Evolutionary conservation across 1,140 invertebrate genomes (phyloP).

Genomic region (Zeugodacus cucurbitae): DNA sequence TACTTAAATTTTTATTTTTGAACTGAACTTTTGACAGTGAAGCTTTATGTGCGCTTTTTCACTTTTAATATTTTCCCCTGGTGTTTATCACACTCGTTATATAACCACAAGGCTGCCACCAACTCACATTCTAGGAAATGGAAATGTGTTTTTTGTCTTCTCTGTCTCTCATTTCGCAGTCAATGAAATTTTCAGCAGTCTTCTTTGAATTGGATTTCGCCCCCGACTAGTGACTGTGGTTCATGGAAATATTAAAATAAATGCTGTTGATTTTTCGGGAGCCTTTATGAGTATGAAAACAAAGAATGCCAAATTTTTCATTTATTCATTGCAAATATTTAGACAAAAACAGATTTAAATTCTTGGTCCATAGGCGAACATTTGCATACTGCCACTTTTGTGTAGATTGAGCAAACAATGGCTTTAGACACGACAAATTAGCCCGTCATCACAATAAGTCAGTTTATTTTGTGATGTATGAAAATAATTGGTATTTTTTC

Average conservation of each 20-base stretch:
- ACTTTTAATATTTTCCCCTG: neutral
- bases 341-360: neutral
- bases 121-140: neutral
- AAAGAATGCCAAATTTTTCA: neutral
- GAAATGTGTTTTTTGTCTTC: neutral
- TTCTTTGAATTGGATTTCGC: neutral
- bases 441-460: neutral
- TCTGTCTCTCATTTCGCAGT: neutral
- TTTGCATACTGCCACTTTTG: neutral
- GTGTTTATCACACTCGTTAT: neutral
- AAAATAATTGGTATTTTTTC: neutral
- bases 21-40: neutral
- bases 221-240: neutral
- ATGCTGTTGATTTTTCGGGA: constrained; percentile 8
- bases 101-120: neutral
- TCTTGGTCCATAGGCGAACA: neutral
- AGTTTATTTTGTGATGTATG: neutral
- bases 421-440: neutral
- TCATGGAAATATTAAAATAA: constrained; percentile 8
- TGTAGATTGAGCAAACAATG: neutral
- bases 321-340: neutral
- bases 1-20: neutral
- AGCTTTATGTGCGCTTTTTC: neutral
- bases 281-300: neutral
- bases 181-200: constrained; percentile 14